phyloP scores from a whole-genome alignment of 92 coral and sea anemone genomes.

The Meandrina meandrites region DNA sequence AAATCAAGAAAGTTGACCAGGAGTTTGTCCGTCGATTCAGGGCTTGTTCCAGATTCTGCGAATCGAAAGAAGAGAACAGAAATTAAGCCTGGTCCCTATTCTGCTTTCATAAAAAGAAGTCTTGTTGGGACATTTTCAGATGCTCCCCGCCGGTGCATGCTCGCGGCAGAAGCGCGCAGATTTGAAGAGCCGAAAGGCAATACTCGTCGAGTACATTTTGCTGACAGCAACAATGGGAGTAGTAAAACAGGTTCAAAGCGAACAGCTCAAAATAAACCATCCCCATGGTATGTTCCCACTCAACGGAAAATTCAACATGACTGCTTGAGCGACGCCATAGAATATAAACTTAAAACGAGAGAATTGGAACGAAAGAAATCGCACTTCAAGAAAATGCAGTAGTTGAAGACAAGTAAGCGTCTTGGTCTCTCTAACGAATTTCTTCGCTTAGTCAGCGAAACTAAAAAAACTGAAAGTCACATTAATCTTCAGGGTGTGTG shows the following conservation, averaged over 20 bases:
- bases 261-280: neutral
- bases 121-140: neutral
- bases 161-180: neutral
- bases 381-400: neutral
- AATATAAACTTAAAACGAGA: slow-evolving; percentile 29
- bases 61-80: neutral
- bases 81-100: neutral
- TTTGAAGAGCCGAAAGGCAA: neutral
- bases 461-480: neutral
- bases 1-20: slow-evolving; percentile 29
- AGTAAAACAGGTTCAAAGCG: neutral
- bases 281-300: neutral
- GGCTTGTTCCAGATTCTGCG: neutral
- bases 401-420: neutral
- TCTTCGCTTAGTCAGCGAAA: neutral
- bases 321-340: slow-evolving; percentile 15
- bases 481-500: neutral
- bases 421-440: neutral
- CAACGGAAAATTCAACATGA: slow-evolving; percentile 14
- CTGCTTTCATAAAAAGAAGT: neutral
- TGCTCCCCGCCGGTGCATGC: neutral
- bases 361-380: slow-evolving; percentile 10
- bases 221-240: neutral
- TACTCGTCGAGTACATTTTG: neutral
- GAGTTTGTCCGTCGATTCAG: slow-evolving; percentile 29